phyloP scores from a whole-genome alignment of 2,113 vertebrate genomes.

The Ranitomeya variabilis region DNA sequence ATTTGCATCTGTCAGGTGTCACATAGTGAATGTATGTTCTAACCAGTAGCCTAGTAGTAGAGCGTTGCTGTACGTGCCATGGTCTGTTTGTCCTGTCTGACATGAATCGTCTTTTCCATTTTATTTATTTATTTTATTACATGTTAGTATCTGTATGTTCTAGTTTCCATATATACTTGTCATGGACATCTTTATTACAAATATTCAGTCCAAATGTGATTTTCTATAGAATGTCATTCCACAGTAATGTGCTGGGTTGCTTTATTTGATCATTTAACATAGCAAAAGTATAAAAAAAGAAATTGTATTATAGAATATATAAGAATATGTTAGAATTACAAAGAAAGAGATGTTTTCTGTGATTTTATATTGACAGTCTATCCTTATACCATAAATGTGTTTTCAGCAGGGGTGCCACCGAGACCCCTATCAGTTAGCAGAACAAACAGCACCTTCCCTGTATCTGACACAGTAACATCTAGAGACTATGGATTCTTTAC shows the following conservation, averaged over 20 bases:
- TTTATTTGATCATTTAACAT: neutral
- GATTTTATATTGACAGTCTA: neutral
- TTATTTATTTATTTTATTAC: neutral
- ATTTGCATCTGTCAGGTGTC: slow-evolving; percentile 32
- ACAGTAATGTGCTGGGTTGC: slow-evolving; percentile 35
- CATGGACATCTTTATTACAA: slow-evolving; percentile 10
- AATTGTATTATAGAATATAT: neutral
- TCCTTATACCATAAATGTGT: neutral
- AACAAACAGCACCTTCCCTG: neutral
- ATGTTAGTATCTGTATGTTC: slow-evolving; percentile 18
- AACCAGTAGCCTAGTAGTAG: slow-evolving; percentile 40
- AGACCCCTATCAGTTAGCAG: neutral
- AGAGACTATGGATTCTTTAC: neutral
- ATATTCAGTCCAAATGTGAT: neutral
- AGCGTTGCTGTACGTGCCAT: neutral
- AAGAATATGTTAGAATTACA: neutral
- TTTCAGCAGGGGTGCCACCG: neutral
- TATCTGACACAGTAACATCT: neutral
- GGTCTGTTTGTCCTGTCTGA: slow-evolving; percentile 10
- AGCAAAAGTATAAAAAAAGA: neutral
- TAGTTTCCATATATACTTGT: neutral
- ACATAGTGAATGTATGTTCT: slow-evolving; percentile 58
- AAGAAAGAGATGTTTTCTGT: neutral
- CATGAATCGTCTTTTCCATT: neutral
- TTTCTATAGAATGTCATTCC: slow-evolving; percentile 23